Evolutionary conservation across 2,888 invertebrate genomes (phyloP), one percentile per base, ranked within the genome.

Genomic region (Mesorhabditis belari): DNA sequence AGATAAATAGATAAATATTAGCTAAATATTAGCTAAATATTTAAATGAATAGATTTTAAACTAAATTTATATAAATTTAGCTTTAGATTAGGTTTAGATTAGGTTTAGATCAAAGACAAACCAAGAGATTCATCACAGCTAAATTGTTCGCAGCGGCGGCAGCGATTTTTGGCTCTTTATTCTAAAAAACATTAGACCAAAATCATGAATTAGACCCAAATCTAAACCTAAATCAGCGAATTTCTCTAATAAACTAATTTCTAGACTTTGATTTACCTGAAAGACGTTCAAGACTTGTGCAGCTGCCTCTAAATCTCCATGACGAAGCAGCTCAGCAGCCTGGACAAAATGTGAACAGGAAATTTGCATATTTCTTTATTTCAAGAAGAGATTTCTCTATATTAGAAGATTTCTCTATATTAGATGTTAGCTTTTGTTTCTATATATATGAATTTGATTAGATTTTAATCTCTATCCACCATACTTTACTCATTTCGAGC

Each of bases 401-500:
- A 9, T 35, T n/a, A 17, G 21, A 23, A 9, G 1, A 9, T 2
- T n/a, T 35, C 44, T 2, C 44, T 1, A 9, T 35, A 6, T 35
- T 17, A 12, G 35, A 12, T 17, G 17, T 17, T 35, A 35, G 35
- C 35, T 35, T 35, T 35, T 17, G 5, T 25, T 54, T 9, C 21
- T 51, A 51, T 51, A 51, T 51, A 5, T 19, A n/a, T n/a, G 9
- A 9, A 9, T 5, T n/a, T n/a, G n/a, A n/a, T n/a, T n/a, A n/a
- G n/a, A n/a, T n/a, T n/a, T n/a, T n/a, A n/a, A n/a, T n/a, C n/a
- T n/a, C n/a, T n/a, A 23, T 5, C 5, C 29, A 54, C 21, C 51
- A 23, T 0, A 91, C 91, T 82, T 92, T 92, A 82, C 90, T 91
- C 67, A 92, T 88, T 83, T 93, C 92, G 70, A 93, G 84, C 84